Evolutionary conservation across 2,797 vertebrate species (phyloP).

Genomic region (Holocentrus rufus): DNA sequence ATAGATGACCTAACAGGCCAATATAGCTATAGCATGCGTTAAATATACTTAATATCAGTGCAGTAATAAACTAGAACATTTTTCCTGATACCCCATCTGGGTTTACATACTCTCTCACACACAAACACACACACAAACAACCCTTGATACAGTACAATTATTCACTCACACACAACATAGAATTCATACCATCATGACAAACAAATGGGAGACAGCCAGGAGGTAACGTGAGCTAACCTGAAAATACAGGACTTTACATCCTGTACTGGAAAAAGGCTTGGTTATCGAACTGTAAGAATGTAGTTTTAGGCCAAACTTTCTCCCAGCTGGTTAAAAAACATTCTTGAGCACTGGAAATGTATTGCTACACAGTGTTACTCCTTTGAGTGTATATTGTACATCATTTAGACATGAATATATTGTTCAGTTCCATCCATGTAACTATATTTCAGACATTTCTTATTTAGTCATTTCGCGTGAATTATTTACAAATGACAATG

Average conservation of each 20-base stretch:
- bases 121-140: conserved; percentile 56
- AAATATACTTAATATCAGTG: conserved; percentile 74
- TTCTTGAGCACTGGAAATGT: conserved; percentile 78
- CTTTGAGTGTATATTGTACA: conserved; percentile 69
- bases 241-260: conserved; percentile 68
- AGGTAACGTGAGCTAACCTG: conserved; percentile 81
- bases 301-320: conserved; percentile 59
- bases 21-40: conserved; percentile 76
- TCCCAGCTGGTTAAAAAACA: conserved; percentile 75
- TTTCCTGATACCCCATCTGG: conserved; percentile 76
- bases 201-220: conserved; percentile 65
- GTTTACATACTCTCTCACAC: conserved; percentile 52
- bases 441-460: conserved; percentile 56
- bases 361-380: conserved; percentile 83
- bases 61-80: conserved; percentile 73
- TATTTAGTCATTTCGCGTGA: conserved; percentile 43
- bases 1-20: conserved; percentile 67
- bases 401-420: conserved; percentile 72
- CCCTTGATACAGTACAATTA: conserved; percentile 58
- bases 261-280: conserved; percentile 67
- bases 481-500: conserved; percentile 69
- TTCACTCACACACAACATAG: conserved; percentile 63
- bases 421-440: conserved; percentile 71
- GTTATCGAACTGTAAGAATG: conserved; percentile 59
- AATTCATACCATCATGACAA: conserved; percentile 65